Evolutionary conservation across 2,888 invertebrate genomes (phyloP).

Genomic region (Ceraclea dissimilis): DNA sequence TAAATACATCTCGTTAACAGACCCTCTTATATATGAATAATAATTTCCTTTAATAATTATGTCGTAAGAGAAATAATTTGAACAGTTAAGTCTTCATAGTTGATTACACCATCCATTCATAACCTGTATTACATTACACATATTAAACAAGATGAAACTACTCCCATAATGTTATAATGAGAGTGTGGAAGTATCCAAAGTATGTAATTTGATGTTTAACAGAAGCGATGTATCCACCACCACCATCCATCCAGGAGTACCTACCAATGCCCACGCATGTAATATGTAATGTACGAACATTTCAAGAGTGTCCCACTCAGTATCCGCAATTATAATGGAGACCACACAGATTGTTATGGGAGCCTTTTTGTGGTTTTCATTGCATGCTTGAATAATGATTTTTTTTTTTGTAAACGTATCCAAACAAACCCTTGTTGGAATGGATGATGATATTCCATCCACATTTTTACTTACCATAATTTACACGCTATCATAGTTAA

Average conservation of each 20-base stretch:
- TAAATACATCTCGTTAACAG: neutral
- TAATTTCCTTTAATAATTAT: neutral
- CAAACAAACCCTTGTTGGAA: no score
- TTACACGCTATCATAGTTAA: no score
- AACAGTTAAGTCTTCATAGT: neutral
- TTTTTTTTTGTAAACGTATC: neutral
- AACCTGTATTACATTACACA: no score
- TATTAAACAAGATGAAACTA: no score
- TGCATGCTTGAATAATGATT: neutral
- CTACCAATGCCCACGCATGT: neutral
- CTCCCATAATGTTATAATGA: no score
- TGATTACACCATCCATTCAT: neutral
- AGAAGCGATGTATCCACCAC: no score
- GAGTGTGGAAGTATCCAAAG: no score
- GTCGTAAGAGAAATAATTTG: neutral
- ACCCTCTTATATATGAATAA: neutral
- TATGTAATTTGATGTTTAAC: no score
- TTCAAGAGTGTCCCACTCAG: neutral
- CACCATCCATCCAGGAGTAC: no score
- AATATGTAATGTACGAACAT: neutral
- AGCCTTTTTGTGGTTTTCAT: neutral
- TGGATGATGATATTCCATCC: no score
- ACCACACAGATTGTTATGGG: conserved; percentile 1
- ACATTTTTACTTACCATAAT: no score
- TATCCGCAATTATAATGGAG: neutral